These are phyloP conservation scores for Escarpia spicata DNA, from an alignment of 2,888 invertebrate genomes.

Conservation along the genomic window DNA sequence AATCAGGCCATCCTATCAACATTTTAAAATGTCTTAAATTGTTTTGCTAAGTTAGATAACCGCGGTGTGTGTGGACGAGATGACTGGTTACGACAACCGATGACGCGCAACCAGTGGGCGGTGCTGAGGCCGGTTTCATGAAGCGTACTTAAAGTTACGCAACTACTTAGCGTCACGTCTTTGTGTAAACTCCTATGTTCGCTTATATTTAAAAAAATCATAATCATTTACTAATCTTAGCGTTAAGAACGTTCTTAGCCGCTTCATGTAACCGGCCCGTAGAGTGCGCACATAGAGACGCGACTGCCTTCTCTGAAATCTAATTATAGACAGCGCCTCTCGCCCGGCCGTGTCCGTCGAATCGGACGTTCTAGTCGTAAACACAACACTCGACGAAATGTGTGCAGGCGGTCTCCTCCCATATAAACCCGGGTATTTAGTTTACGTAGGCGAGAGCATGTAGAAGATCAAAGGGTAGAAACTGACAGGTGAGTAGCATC, in stretches of 20 bases:
- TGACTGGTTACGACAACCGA: neutral
- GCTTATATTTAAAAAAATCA: too few relatives aligned
- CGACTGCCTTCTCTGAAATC: neutral
- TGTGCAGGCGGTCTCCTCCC: neutral
- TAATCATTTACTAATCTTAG: too few relatives aligned
- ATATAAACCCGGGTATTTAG: neutral
- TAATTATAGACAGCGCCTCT: neutral
- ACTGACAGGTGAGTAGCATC: neutral
- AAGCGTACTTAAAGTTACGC: too few relatives aligned
- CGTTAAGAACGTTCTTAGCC: too few relatives aligned
- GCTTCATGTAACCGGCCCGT: neutral
- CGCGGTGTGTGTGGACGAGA: neutral
- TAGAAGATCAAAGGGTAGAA: neutral
- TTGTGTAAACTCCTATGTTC: too few relatives aligned
- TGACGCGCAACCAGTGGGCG: neutral
- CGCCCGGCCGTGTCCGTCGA: too few relatives aligned
- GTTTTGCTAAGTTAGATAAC: neutral
- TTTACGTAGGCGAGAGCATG: neutral
- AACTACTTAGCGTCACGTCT: too few relatives aligned
- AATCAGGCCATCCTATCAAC: too few relatives aligned
- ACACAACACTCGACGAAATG: neutral
- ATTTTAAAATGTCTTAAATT: too few relatives aligned
- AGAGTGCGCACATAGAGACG: neutral
- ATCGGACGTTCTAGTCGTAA: neutral
- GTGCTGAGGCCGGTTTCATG: neutral